Evolutionary conservation across 2,888 invertebrate species (phyloP), one percentile per base, ranked within the genome.

Genomic region (Mermis nigrescens): DNA sequence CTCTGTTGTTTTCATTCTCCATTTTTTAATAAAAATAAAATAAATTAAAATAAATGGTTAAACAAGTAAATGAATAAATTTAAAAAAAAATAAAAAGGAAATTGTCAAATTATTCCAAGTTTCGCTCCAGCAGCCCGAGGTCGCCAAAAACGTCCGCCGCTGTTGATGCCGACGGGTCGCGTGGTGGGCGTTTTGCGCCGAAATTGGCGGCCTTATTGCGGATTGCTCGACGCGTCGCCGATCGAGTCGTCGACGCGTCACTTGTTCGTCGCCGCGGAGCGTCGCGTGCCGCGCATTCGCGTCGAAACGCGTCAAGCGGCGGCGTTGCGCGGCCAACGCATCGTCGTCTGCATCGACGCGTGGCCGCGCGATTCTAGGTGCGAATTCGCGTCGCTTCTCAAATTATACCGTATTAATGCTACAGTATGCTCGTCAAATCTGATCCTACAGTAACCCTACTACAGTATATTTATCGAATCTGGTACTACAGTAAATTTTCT

Each of bases 181-280:
- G 80, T 91, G 58, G 90, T 98, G n/a, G 94, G 92, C 1, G 89
- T 98, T 63, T 86, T 98, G 61, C 81, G 86, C 64, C 80, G 95
- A 60, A 95, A 94, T 72, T 94, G 95, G 92, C 79, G 92, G 46
- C 94, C 92, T 71, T 95, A 94, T 74, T 98, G 95, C 76, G 98
- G 98, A 19, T 89, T 95, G 66, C 75, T 98, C 59, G 82, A 87
- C 73, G 82, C 83, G 0, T 62, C 66, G 19, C 48, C 59, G 24
- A 2, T 48, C 38, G 12, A 61, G 3, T 67, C 66, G 71, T 71
- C 72, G 51, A 74, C 77, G 1, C 71, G 85, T 27, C 92, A 94
- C 72, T 76, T 95, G 1, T 95, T 98, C 76, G 81, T 90, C 1
- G 92, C 98, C 27, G 88, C 94, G 0, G 94, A 98, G 72, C 82